Evolutionary conservation across 2,113 vertebrate species (phyloP).

Genomic region (Gnathonemus longibarbis): DNA sequence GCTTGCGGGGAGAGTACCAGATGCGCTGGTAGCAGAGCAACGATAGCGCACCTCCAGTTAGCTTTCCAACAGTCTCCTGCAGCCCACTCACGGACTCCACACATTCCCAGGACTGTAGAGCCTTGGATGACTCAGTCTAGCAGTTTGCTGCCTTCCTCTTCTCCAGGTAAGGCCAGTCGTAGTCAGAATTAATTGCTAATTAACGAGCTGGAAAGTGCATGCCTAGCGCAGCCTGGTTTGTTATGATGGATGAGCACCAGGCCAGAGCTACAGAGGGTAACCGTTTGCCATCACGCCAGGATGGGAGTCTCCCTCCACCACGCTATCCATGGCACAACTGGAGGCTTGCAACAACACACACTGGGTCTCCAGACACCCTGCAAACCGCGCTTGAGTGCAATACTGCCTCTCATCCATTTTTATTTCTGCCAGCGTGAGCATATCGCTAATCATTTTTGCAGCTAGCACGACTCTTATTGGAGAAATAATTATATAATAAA

Average conservation of each 20-base stretch:
- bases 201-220: background rate
- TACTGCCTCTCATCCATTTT: background rate
- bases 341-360: background rate
- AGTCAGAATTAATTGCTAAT: background rate
- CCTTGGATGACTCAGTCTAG: background rate
- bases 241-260: background rate
- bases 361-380: background rate
- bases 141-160: background rate
- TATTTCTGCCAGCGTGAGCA: background rate
- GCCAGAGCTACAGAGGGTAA: background rate
- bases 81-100: background rate
- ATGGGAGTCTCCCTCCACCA: background rate
- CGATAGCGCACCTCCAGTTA: background rate
- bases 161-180: background rate
- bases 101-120: background rate
- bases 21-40: background rate
- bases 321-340: background rate
- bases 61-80: background rate
- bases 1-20: background rate
- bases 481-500: background rate
- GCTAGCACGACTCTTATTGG: background rate
- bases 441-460: background rate
- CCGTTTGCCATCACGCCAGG: background rate
- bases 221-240: background rate
- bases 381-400: background rate